Percentiles rank a stretch among this genome's conserved stretches.
Evolutionary conservation across 1,140 invertebrate species (phyloP).

Genomic region (Periplaneta americana): DNA sequence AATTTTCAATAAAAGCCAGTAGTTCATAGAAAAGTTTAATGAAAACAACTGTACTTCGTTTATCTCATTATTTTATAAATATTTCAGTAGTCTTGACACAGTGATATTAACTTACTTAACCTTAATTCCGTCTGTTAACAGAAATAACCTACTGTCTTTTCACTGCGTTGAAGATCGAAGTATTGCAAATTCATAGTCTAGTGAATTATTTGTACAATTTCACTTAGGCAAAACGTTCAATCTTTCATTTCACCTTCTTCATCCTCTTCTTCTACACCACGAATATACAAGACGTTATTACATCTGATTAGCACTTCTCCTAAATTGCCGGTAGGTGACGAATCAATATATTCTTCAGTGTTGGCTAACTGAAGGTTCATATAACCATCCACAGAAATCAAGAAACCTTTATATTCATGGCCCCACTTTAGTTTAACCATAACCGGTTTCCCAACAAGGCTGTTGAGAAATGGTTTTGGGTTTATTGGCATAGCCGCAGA

Average conservation of each 20-base stretch:
- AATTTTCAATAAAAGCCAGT: no score
- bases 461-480: slow-evolving; percentile 98
- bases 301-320: slow-evolving; percentile 97
- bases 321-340: slow-evolving; percentile 83
- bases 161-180: no score
- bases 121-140: no score
- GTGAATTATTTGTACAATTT: no score
- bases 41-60: no score
- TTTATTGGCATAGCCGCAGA: slow-evolving; percentile 92
- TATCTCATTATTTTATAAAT: no score
- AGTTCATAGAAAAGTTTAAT: no score
- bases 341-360: slow-evolving; percentile 97
- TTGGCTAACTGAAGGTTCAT: slow-evolving; percentile 99
- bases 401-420: slow-evolving; percentile 97
- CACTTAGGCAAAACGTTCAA: slow-evolving; percentile 41
- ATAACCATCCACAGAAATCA: slow-evolving; percentile 97
- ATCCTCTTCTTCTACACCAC: slow-evolving; percentile 95
- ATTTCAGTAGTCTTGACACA: no score
- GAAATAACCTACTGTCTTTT: no score
- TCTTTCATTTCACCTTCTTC: slow-evolving; percentile 97
- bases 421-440: slow-evolving; percentile 99
- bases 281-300: slow-evolving; percentile 97
- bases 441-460: slow-evolving; percentile 94
- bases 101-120: no score
- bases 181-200: no score